Evolutionary conservation across 2,888 invertebrate genomes (phyloP).

Genomic region (Apamea crenata): DNA sequence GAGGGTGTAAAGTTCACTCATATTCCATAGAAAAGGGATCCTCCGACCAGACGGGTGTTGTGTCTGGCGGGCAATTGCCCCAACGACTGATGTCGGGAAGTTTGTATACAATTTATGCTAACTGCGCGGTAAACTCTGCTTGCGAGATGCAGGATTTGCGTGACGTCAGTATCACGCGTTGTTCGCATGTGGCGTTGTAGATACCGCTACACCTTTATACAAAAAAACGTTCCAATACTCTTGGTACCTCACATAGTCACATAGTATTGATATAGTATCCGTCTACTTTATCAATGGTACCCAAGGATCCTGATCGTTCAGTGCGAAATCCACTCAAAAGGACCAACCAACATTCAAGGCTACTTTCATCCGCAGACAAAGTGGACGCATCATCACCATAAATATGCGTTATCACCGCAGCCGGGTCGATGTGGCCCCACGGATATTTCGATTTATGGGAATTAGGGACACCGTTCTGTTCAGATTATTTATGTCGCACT

Average conservation of each 20-base stretch:
- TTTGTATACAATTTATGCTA: too few species aligned
- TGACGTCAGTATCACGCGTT: too few species aligned
- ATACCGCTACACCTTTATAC: background rate
- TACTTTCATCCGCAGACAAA: conserved; percentile 56
- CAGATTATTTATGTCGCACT: conserved; percentile 70
- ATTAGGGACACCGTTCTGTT: conserved; percentile 71
- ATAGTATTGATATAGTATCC: background rate
- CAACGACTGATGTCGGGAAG: too few species aligned
- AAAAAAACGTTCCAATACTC: background rate
- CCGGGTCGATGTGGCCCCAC: conserved; percentile 69
- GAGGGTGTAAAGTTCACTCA: too few species aligned
- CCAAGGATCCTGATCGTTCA: background rate
- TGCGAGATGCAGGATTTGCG: too few species aligned
- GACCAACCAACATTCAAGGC: conserved; percentile 17
- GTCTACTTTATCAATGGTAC: background rate
- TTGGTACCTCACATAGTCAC: background rate
- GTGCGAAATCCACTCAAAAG: conserved; percentile 29
- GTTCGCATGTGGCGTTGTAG: too few species aligned
- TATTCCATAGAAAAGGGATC: too few species aligned
- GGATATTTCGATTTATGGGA: conserved; percentile 81
- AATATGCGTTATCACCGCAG: conserved; percentile 74
- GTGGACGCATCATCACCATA: conserved; percentile 66
- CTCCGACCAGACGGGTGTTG: too few species aligned
- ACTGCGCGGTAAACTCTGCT: too few species aligned
- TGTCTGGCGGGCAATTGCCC: too few species aligned